Percentiles rank a stretch among this genome's conserved stretches.
Conservation (phyloP, 2,888 invertebrate genomes). For the Micoletzkya japonica region DNA sequence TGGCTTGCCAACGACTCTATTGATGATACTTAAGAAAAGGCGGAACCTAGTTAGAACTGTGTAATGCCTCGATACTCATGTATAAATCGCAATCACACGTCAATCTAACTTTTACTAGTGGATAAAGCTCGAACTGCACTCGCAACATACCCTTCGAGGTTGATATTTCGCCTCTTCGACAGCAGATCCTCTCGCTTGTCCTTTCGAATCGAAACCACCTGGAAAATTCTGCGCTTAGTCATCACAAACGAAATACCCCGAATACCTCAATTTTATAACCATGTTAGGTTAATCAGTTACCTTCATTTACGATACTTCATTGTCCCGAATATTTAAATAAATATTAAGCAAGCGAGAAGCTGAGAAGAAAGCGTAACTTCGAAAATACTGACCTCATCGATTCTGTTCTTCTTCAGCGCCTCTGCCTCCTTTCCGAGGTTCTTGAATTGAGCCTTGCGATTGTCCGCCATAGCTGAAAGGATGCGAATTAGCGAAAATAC, state of each 20-base stretch:
- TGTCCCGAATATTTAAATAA: not conserved
- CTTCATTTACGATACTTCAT: not conserved
- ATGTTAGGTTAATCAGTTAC: too few relatives aligned
- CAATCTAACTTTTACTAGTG: not conserved
- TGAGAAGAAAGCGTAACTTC: too few relatives aligned
- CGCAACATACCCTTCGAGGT: conserved; percentile 66
- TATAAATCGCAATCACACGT: too few relatives aligned
- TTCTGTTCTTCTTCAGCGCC: conserved; percentile 67
- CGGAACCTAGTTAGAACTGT: too few relatives aligned
- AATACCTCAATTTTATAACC: too few relatives aligned
- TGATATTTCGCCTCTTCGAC: conserved; percentile 90
- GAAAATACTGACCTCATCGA: conserved; percentile 46
- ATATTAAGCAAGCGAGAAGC: too few relatives aligned
- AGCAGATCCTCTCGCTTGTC: conserved; percentile 96
- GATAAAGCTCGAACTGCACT: not conserved
- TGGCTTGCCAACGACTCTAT: too few relatives aligned
- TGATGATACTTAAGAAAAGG: too few relatives aligned
- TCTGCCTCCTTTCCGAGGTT: conserved; percentile 99
- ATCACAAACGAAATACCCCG: too few relatives aligned
- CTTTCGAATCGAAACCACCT: conserved; percentile 78
- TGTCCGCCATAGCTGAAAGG: conserved; percentile 22
- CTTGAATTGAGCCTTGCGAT: conserved; percentile 74
- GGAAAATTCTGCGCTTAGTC: too few relatives aligned
- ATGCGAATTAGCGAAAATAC: not conserved
- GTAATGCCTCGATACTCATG: too few relatives aligned